Evolutionary conservation across 1,140 invertebrate genomes (phyloP).

Genomic region (Cataglyphis hispanica): DNA sequence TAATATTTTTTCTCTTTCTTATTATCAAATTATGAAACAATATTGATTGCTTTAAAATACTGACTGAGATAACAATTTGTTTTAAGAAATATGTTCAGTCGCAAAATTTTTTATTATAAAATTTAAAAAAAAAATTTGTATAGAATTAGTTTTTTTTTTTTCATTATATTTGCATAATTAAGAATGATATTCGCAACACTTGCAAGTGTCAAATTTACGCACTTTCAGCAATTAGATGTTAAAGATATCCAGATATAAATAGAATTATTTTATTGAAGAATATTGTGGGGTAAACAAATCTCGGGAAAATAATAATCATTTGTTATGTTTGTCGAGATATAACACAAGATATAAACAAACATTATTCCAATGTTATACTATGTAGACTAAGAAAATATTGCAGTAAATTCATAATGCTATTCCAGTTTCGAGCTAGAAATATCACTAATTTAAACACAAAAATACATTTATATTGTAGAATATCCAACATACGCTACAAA

Average conservation of each 20-base stretch:
- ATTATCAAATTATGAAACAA: background rate
- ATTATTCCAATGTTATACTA: conserved; percentile 38
- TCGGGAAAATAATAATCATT: conserved; percentile 48
- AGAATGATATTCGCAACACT: background rate
- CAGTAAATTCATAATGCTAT: conserved; percentile 13
- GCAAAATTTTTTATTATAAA: background rate
- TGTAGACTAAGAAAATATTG: conserved; percentile 11
- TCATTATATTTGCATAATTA: background rate
- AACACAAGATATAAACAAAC: background rate
- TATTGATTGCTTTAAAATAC: conserved; percentile 11
- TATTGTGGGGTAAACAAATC: conserved; percentile 41
- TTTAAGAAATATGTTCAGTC: background rate
- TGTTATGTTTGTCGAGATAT: conserved; percentile 27
- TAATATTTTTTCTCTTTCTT: conserved; percentile 10
- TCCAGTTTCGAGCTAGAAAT: background rate
- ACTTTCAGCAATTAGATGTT: conserved; percentile 1
- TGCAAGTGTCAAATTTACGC: conserved; percentile 1
- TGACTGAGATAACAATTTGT: background rate
- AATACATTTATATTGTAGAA: background rate
- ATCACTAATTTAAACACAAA: background rate
- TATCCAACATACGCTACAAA: background rate
- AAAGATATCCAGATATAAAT: conserved; percentile 21
- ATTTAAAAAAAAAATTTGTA: background rate
- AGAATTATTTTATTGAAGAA: conserved; percentile 52
- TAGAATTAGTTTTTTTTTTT: background rate